Conservation (phyloP, 2,113 vertebrate species). For the Verasper variegatus region DNA sequence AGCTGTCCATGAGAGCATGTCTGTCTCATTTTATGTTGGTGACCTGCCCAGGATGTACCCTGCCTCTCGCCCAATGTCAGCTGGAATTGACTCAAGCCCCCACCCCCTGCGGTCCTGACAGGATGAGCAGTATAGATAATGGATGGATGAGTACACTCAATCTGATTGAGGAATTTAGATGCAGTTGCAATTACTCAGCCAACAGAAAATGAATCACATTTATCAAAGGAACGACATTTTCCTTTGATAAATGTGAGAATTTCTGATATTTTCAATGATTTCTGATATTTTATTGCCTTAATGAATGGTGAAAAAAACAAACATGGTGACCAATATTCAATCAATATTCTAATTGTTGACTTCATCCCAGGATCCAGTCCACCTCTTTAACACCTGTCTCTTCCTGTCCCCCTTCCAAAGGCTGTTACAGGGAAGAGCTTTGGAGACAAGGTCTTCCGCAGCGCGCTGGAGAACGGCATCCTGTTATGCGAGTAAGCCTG, state of each 20-base stretch:
- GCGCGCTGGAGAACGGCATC: constrained; percentile 94
- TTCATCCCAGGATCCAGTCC: background rate
- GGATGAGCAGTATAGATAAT: too few relatives aligned
- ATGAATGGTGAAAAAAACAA: background rate
- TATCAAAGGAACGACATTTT: background rate
- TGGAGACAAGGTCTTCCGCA: constrained; percentile 95
- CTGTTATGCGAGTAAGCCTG: constrained; percentile 96
- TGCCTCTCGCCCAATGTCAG: too few relatives aligned
- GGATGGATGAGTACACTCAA: too few relatives aligned
- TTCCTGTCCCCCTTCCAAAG: constrained; percentile 75
- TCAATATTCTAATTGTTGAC: background rate
- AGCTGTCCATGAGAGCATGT: too few relatives aligned
- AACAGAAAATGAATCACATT: background rate
- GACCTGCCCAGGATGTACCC: too few relatives aligned
- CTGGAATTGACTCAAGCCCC: too few relatives aligned
- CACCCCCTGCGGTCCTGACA: too few relatives aligned
- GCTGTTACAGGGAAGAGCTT: constrained; percentile 95
- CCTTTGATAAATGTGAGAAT: too few relatives aligned
- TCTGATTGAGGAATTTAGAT: too few relatives aligned
- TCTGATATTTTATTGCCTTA: background rate
- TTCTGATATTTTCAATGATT: background rate
- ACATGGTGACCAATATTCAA: too few relatives aligned
- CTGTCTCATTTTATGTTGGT: too few relatives aligned
- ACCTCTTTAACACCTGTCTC: constrained; percentile 34
- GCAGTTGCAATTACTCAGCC: background rate